Conservation (phyloP, 64 coral and sea anemone genomes). For the Porites lutea region DNA sequence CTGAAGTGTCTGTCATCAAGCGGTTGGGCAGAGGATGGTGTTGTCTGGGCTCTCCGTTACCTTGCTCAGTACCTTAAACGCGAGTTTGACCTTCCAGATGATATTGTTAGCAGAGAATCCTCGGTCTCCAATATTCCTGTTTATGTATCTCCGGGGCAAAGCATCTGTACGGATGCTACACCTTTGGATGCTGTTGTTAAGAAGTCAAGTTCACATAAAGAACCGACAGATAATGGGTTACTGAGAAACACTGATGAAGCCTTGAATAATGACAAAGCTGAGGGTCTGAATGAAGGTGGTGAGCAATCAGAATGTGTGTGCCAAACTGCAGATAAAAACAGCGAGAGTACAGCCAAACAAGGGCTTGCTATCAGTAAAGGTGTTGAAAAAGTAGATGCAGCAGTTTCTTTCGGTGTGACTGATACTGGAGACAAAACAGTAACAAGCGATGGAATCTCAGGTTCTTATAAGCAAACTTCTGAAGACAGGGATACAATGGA, state of each 20-base stretch:
- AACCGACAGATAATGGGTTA: neutral
- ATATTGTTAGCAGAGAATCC: neutral
- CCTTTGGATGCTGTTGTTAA: neutral
- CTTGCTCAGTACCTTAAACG: slow-evolving; percentile 80
- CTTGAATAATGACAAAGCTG: neutral
- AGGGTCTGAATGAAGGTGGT: neutral
- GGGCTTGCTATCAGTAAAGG: neutral
- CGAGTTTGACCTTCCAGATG: slow-evolving; percentile 78
- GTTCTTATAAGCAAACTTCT: neutral
- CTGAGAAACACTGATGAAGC: neutral
- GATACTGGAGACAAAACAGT: neutral
- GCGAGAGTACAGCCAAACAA: neutral
- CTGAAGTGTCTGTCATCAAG: slow-evolving; percentile 84
- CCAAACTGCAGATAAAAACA: neutral
- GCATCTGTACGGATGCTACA: neutral
- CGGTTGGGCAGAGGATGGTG: slow-evolving; percentile 93
- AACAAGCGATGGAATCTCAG: neutral
- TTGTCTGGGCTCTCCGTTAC: slow-evolving; percentile 88
- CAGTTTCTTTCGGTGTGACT: neutral
- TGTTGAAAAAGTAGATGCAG: neutral
- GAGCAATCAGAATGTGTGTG: neutral
- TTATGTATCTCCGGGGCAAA: neutral
- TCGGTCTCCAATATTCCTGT: neutral
- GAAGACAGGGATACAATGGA: neutral
- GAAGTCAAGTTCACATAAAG: neutral